A percentile compares a stretch with the other conserved stretches of the same genome.
Evolutionary conservation across 1,140 invertebrate genomes (phyloP).

Genomic region (Hycleus phaleratus): DNA sequence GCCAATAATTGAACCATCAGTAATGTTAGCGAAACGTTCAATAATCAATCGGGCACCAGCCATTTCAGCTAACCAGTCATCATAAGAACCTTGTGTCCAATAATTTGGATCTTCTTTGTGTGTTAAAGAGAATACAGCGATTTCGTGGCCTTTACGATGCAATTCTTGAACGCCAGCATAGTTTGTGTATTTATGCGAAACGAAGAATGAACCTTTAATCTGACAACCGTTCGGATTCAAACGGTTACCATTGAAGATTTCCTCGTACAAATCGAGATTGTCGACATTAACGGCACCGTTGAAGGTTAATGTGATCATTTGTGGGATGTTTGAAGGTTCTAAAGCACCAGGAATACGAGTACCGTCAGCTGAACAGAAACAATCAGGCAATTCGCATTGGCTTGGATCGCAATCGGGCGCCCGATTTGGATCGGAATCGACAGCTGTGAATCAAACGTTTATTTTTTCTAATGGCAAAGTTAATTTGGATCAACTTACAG

Average conservation of each 20-base stretch:
- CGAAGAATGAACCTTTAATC: conserved; percentile 90
- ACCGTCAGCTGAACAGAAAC: conserved; percentile 89
- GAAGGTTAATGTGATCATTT: conserved; percentile 92
- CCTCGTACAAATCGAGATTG: conserved; percentile 87
- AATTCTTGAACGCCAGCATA: conserved; percentile 90
- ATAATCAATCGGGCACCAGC: conserved; percentile 82
- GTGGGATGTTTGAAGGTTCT: conserved; percentile 77
- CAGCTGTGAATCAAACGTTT: conserved; percentile 50
- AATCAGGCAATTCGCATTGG: conserved; percentile 83
- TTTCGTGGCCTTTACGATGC: conserved; percentile 87
- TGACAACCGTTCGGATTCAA: conserved; percentile 91
- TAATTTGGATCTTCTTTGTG: conserved; percentile 85
- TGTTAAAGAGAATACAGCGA: conserved; percentile 87
- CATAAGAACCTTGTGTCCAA: conserved; percentile 80
- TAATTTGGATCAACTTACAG: conserved; percentile 57
- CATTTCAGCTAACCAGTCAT: conserved; percentile 93
- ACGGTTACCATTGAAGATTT: conserved; percentile 78
- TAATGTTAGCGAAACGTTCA: conserved; percentile 85
- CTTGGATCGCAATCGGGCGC: conserved; percentile 83
- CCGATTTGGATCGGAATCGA: conserved; percentile 80
- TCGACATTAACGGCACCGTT: conserved; percentile 91
- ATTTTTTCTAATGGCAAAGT: not conserved
- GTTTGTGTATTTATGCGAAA: conserved; percentile 93
- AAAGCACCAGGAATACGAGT: conserved; percentile 79
- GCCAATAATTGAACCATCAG: conserved; percentile 81